A percentile compares a stretch with the other conserved stretches of the same genome.
Conservation (phyloP, 2,797 vertebrate species). For the Neosalanx taihuensis region DNA sequence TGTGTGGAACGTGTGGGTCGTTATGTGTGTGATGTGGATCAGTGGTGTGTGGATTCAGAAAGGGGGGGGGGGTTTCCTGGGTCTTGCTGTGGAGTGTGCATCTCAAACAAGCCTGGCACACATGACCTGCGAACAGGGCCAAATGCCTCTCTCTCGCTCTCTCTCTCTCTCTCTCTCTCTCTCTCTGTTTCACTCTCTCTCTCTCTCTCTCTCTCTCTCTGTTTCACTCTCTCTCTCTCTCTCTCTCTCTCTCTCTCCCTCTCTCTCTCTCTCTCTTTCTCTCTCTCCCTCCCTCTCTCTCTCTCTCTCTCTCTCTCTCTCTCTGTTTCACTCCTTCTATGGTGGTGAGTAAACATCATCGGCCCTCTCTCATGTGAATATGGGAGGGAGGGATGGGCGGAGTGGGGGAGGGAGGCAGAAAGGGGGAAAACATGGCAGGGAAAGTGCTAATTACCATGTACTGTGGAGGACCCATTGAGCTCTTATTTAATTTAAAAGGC, state of each 20-base stretch:
- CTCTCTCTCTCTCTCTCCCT: not conserved
- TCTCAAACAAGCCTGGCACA: constrained; percentile 61
- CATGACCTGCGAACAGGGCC: constrained; percentile 54
- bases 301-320: not conserved
- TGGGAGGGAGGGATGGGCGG: constrained; percentile 9
- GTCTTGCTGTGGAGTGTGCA: constrained; percentile 56
- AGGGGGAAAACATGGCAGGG: not conserved
- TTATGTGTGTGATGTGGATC: constrained; percentile 39
- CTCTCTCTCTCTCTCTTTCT: too few species aligned
- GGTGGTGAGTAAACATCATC: constrained; percentile 57
- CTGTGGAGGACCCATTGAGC: constrained; percentile 66
- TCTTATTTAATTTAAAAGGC: constrained; percentile 73
- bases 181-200: too few species aligned
- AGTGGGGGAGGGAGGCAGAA: constrained; percentile 13
- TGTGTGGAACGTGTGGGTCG: not conserved
- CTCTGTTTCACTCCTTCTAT: constrained; percentile 34
- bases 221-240: constrained; percentile 22
- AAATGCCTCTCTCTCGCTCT: not conserved
- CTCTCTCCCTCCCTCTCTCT: not conserved
- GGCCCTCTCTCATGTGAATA: constrained; percentile 28
- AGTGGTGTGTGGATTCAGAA: constrained; percentile 42
- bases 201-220: too few species aligned
- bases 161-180: too few species aligned
- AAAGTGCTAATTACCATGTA: constrained; percentile 72
- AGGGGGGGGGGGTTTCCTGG: constrained; percentile 39